Evolutionary conservation across 2,113 vertebrate species (phyloP), one percentile per base, ranked within the genome.

Genomic region (Anser brachyrhynchus): DNA sequence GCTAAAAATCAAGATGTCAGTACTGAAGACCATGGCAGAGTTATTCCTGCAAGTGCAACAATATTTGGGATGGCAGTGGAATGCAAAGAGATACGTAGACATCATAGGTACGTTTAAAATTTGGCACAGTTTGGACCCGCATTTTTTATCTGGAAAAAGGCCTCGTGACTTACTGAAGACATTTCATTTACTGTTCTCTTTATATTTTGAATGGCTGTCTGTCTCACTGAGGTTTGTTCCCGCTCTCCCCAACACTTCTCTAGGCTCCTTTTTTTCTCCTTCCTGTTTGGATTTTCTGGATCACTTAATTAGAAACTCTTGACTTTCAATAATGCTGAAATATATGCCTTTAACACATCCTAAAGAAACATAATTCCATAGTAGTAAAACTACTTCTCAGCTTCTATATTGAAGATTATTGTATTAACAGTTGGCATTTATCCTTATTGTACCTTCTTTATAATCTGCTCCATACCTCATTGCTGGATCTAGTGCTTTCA

Each of bases 1-100:
- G 93, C 93, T 67, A 95, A 96, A 96, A 93, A 96, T 87, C 92
- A 97, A 75, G 83, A 93, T 66, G 58, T 71, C 76, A 86, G 94
- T 65, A 86, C 93, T 65, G 98, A 98, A 59, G 87, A 97, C n/a
- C 98, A 98, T 59, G 99, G 99, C 71, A 98, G 98, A 90, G 99
- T 99, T 95, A 99, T 99, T 94, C 99, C 99, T 26, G 98, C 99
- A 33, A 98, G 98, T 83, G 99, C 99, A 96, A 97, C 98, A 5
- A 92, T 99, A 92, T 99, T 98, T 96, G 99, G 98, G 6, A 99
- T 99, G 98, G 99, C 99, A 91, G 98, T 99, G 15, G 98, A 99
- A 88, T 99, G 98, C 95, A 96, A 93, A 25, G 99, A 99, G 96
- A 99, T 99, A 96, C 98, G 99, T 62, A 98, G 99, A 69, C 98